Base-by-base conservation (phyloP, 2,113 vertebrate genomes). In the Haemorhous mexicanus region DNA sequence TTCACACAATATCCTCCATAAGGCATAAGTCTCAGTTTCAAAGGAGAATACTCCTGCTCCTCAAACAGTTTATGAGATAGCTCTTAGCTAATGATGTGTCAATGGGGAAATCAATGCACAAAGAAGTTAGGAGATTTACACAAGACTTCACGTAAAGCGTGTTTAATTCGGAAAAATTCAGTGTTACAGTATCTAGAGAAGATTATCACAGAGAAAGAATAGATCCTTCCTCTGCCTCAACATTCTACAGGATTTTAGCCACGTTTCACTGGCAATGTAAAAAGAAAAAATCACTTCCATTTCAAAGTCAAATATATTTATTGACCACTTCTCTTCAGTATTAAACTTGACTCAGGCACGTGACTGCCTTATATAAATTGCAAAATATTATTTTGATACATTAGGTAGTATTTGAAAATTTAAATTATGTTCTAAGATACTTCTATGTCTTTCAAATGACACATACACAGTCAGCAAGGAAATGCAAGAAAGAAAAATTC, bases 81-180 rank as follows among this genome's bases (percentile, higher is more conserved):
- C 13, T 41, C 27, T 64, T 37, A 69, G 18, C 44, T 59, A 41
- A 33, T 28, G 16, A 12, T 74, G 13, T 32, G 22, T 20, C 62
- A 72, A 4, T 0, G 0, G 9, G 6, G 16, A 89, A 78, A 78
- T 33, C 1, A 2, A n/a, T 7, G 22, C 19, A 68, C 6, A 33
- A 52, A 66, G 20, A 16, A 81, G 24, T 33, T 32, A 20, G 2
- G 18, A 6, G 28, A 76, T 58, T 75, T 56, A 82, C 8, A 21
- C 10, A 66, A 53, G 13, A 26, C 1, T 8, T 52, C 19, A 49
- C 58, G 20, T 15, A 91, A 84, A 79, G 7, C 10, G n/a, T n/a
- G 17, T 35, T 21, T 46, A 62, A 23, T 39, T 50, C 35, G 10
- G 33, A 53, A 92, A 84, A 77, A 11, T 33, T 13, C 12, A 35